phyloP scores from a whole-genome alignment of 2,797 vertebrate genomes.

The Artibeus jamaicensis region DNA sequence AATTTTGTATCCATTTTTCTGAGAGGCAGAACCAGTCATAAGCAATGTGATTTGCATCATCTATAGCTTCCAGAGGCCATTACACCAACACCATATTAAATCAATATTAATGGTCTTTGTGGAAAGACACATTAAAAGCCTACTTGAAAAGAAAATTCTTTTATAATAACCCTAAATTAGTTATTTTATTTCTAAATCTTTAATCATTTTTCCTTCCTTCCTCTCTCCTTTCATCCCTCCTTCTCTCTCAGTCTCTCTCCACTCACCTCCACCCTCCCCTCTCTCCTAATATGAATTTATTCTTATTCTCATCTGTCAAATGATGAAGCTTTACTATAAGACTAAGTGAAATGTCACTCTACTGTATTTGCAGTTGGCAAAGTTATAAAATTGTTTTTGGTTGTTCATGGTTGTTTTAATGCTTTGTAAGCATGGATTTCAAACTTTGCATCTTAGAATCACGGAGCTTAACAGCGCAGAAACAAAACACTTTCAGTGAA shows the following conservation, averaged over 20 bases:
- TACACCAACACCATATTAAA: neutral
- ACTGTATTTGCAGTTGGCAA: neutral
- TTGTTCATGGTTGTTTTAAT: neutral
- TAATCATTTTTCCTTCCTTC: neutral
- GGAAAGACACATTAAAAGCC: neutral
- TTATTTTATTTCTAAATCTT: constrained; percentile 6
- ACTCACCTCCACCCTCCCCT: no score
- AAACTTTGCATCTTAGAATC: neutral
- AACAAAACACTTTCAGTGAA: neutral
- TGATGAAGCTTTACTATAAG: neutral
- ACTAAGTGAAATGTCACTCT: neutral
- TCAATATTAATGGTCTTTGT: constrained; percentile 1
- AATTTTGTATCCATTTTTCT: neutral
- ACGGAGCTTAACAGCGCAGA: neutral
- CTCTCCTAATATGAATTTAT: neutral
- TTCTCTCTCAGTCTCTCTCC: no score
- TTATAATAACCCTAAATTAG: neutral
- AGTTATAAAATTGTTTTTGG: neutral
- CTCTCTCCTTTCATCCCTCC: neutral
- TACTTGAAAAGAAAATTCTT: constrained; percentile 10
- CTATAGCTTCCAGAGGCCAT: neutral
- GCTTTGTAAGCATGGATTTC: neutral
- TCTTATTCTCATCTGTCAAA: no score
- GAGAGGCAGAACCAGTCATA: neutral
- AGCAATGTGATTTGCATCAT: neutral